A percentile compares a stretch with the other conserved stretches of the same genome.
phyloP scores from a whole-genome alignment of 2,113 vertebrate species.

The Apus apus region DNA sequence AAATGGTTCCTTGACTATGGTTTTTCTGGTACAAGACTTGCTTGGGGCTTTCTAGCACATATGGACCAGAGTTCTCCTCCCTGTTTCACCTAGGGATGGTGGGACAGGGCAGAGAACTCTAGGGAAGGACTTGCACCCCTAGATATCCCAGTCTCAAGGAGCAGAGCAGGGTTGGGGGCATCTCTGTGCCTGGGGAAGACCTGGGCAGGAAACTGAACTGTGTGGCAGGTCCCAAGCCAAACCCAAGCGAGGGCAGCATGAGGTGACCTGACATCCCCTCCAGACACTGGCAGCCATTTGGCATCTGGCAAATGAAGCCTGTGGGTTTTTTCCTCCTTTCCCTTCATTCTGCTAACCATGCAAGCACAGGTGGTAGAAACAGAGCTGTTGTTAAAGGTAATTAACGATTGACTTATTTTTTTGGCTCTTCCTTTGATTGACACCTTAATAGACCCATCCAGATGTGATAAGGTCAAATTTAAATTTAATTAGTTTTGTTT shows the following conservation, averaged over 20 bases:
- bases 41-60: neutral
- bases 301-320: accelerated
- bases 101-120: neutral
- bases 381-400: neutral
- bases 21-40: neutral
- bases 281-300: accelerated
- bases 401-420: neutral
- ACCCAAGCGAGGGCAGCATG: accelerated
- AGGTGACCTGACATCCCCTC: accelerated
- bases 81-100: accelerated
- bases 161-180: neutral
- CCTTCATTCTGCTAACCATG: neutral
- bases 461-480: conserved; percentile 56
- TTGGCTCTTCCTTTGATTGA: conserved; percentile 39
- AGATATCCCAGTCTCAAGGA: neutral
- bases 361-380: neutral
- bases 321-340: neutral
- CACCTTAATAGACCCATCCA: conserved; percentile 2
- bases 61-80: neutral
- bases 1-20: neutral
- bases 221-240: neutral
- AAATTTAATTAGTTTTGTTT: conserved; percentile 56
- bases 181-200: neutral
- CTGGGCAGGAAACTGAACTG: neutral
- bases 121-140: neutral